Percentiles rank a stretch among this genome's conserved stretches.
Evolutionary conservation across 2,888 invertebrate species (phyloP).

Genomic region (Lacanobia oleracea): DNA sequence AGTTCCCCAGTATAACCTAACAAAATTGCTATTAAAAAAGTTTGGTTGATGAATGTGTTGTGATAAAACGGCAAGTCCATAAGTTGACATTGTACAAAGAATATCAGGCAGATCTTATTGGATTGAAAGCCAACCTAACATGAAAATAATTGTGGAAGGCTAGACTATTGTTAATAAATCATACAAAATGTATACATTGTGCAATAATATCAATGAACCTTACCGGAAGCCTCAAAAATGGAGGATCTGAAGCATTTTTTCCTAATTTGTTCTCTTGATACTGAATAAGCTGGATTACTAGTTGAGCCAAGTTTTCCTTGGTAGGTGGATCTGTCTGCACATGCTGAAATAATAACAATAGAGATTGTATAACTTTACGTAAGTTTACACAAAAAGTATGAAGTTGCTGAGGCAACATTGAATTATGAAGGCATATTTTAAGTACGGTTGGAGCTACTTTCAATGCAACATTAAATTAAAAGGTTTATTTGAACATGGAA

Average conservation of each 20-base stretch:
- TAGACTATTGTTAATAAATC: background rate
- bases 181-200: background rate
- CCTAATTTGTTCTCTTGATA: conserved; percentile 99
- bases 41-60: background rate
- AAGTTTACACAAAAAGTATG: background rate
- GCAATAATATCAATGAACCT: conserved; percentile 73
- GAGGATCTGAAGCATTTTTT: conserved; percentile 97
- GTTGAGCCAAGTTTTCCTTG: conserved; percentile 96
- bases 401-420: background rate
- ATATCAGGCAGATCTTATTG: background rate
- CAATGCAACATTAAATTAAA: background rate
- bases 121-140: background rate
- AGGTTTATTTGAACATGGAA: background rate
- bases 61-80: background rate
- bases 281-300: conserved; percentile 97
- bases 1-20: background rate
- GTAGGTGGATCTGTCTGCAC: conserved; percentile 98
- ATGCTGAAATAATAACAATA: conserved; percentile 91
- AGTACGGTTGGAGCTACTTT: too few relatives aligned
- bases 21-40: background rate
- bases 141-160: background rate
- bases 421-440: background rate
- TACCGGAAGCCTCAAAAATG: conserved; percentile 96
- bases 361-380: background rate
- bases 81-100: background rate